Evolutionary conservation across 2,888 invertebrate genomes (phyloP), one percentile per base, ranked within the genome.

Genomic region (Protophormia terraenovae): DNA sequence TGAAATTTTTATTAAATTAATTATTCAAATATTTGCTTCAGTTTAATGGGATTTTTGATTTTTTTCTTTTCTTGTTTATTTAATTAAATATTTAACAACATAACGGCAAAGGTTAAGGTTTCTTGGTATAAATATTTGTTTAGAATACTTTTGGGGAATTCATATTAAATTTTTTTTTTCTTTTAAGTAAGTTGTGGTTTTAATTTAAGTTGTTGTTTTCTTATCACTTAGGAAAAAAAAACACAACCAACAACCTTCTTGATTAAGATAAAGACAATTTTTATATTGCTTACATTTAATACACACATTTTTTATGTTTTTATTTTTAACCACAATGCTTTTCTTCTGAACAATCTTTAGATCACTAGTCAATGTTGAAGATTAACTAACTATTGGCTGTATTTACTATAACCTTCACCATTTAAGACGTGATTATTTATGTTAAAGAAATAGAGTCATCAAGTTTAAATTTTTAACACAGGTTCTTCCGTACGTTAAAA

Each of bases 81-180:
- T 55, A 80, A 66, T 80, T 80, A 22, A 47, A 80, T 27, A 55
- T 66, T 73, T 64, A 45, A 47, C 27, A 35, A 32, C 27, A 32
- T 55, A 64, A 24, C 7, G 55, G 53, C 79, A 80, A 80, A 80
- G 80, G 66, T 80, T 73, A 73, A 66, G 72, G 80, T 47, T 80
- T 71, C 1, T 32, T 76, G 22, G 8, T 19, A 4, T 32, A 6
- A 12, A 14, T 35, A 50, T 71, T 38, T 29, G n/a, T 60, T 27
- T 27, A 50, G 27, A 69, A 58, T 27, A 58, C 3, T 24, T n/a
- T 62, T 14, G n/a, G n/a, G n/a, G n/a, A n/a, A n/a, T 14, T 5
- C 16, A 19, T 19, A 16, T 47, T 50, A 12, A 53, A 24, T 12
- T 24, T 53, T 53, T 22, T 19, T 8, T 19, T 7, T n/a, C 2